These are phyloP conservation scores for Orcinus orca DNA, from an alignment of 2,113 vertebrate genomes.

Conservation along the genomic window DNA sequence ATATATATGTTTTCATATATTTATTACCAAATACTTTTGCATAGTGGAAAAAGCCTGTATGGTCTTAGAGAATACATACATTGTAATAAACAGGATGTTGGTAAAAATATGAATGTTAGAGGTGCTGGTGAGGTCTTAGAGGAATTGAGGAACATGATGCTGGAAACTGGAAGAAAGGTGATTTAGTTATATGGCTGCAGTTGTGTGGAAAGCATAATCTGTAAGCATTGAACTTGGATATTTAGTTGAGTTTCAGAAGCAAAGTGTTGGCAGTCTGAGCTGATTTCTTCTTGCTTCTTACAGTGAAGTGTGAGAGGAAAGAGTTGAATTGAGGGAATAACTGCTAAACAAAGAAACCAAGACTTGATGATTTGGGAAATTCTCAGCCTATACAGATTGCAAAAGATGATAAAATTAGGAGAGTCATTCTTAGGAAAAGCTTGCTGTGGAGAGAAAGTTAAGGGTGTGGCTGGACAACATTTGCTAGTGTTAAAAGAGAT, in stretches of 20 bases:
- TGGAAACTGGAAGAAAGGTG: background rate
- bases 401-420: background rate
- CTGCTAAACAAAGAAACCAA: background rate
- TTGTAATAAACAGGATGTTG: background rate
- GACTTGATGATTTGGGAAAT: slow-evolving; percentile 1
- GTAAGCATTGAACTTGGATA: background rate
- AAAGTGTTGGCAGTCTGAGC: background rate
- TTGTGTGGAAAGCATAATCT: background rate
- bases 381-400: background rate
- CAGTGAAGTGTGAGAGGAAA: background rate
- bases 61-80: background rate
- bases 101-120: background rate
- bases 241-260: background rate
- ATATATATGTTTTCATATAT: background rate
- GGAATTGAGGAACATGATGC: background rate
- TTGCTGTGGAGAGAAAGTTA: background rate
- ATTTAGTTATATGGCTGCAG: background rate
- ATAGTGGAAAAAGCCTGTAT: background rate
- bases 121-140: background rate
- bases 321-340: background rate
- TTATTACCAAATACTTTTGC: background rate
- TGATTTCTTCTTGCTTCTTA: background rate
- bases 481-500: background rate
- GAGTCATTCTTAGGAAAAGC: background rate
- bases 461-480: background rate